Evolutionary conservation across 2,113 vertebrate species (phyloP), one percentile per base, ranked within the genome.

Genomic region (Seriola quinqueradiata): DNA sequence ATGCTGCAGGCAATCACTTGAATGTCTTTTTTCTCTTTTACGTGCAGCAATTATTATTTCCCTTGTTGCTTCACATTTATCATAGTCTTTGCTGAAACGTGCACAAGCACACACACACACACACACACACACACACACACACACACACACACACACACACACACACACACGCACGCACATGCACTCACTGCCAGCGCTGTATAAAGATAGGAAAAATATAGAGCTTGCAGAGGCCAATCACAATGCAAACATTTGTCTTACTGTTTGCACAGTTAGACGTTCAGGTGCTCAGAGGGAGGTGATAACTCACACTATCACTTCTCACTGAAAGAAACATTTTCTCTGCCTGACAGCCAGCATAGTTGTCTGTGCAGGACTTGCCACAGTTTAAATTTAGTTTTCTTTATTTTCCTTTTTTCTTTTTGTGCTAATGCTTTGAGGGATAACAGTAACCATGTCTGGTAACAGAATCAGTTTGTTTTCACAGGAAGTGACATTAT

Each of bases 401-500:
- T 78, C 13, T 38, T 19, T 40, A 25, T n/a, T 48, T 54, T 78
- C 13, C 32, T 19, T 61, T 58, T 44, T 16, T 19, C 10, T 48
- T 28, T 76, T 57, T 74, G 44, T 65, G 65, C 25, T 72, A 63
- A 66, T 79, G 61, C 61, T 74, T 44, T 91, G 83, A 91, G 32
- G 58, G 76, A 79, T 81, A 77, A 71, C 84, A 88, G 71, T 69
- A 67, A 58, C 59, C 57, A 34, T 79, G 42, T 44, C 79, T 73
- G 60, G 55, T 83, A 81, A 75, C 76, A 85, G 77, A 74, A 86
- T 77, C 76, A 23, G 46, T 87, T 84, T 86, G 66, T 84, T 87
- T 91, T 89, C 55, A 67, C 52, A 83, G 76, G 67, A 92, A 93
- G 88, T 76, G 84, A 81, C 87, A 88, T 91, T 87, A 85, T 90